phyloP scores from a whole-genome alignment of 2,797 vertebrate genomes.

The Phataginus tetradactyla region DNA sequence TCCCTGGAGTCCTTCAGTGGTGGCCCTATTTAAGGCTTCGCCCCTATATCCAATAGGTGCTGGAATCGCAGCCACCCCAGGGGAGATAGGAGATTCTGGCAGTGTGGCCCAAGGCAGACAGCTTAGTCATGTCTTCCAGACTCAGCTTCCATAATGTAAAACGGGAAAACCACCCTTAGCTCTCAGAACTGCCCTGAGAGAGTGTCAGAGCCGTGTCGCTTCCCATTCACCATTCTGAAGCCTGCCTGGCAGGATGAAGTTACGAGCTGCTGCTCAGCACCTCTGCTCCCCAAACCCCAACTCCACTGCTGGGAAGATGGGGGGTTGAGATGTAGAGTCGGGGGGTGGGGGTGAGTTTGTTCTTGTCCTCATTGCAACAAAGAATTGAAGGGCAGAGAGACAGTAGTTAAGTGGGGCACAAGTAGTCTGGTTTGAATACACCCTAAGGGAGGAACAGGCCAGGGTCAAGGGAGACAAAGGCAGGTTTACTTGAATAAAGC shows the following conservation, averaged over 20 bases:
- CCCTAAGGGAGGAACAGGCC: no score
- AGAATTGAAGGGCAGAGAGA: no score
- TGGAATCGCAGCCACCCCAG: not conserved
- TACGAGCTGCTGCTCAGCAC: not conserved
- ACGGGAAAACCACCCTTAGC: not conserved
- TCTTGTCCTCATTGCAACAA: no score
- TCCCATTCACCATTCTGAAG: not conserved
- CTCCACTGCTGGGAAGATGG: not conserved
- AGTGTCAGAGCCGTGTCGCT: not conserved
- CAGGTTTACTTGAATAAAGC: no score
- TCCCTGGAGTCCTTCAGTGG: not conserved
- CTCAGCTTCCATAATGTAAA: accelerated
- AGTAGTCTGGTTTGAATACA: no score
- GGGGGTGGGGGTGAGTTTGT: no score
- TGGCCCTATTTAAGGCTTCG: not conserved
- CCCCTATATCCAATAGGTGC: no score
- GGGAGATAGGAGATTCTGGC: not conserved
- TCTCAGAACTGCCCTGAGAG: not conserved
- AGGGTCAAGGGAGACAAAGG: no score
- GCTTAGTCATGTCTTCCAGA: not conserved
- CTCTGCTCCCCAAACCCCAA: not conserved
- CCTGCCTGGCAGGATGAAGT: not conserved
- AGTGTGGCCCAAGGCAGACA: not conserved
- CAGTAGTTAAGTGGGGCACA: no score
- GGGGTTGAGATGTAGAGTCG: not conserved